These are phyloP conservation scores for Oncorhynchus keta DNA, from an alignment of 2,113 vertebrate genomes.

Conservation along the genomic window DNA sequence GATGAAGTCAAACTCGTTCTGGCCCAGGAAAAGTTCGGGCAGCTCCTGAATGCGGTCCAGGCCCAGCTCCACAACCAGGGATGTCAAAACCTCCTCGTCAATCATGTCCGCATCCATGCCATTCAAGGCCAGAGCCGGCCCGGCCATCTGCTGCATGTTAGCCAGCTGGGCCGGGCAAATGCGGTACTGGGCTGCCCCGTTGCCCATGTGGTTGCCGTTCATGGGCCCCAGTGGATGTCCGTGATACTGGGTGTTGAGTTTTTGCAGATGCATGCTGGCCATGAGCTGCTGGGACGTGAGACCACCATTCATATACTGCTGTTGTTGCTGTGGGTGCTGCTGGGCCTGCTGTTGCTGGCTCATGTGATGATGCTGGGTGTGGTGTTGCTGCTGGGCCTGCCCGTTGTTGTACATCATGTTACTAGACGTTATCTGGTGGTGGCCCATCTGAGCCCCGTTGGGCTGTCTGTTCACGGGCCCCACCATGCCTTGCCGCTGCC, in stretches of 20 bases:
- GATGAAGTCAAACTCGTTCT: conserved; percentile 98
- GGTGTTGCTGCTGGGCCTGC: conserved; percentile 46
- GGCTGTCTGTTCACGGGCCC: conserved; percentile 80
- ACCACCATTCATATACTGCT: conserved; percentile 83
- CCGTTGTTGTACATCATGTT: conserved; percentile 79
- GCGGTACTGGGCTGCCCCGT: conserved; percentile 73
- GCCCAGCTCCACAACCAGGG: conserved; percentile 91
- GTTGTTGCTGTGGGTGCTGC: conserved; percentile 68
- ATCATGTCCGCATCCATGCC: conserved; percentile 93
- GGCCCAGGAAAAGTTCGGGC: conserved; percentile 95
- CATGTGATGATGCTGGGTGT: conserved; percentile 64
- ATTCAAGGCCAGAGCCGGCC: conserved; percentile 79
- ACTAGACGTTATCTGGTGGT: conserved; percentile 71
- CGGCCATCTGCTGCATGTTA: conserved; percentile 82
- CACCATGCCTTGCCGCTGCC: conserved; percentile 77
- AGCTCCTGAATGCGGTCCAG: conserved; percentile 95
- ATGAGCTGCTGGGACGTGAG: conserved; percentile 85
- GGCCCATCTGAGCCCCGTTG: conserved; percentile 78
- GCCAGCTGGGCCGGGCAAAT: conserved; percentile 78
- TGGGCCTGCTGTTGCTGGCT: conserved; percentile 57
- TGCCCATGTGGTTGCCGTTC: conserved; percentile 76
- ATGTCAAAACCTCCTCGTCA: conserved; percentile 95
- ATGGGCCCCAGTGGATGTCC: conserved; percentile 80
- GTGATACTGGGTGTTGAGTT: conserved; percentile 89
- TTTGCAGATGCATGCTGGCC: conserved; percentile 92